Evolutionary conservation across 2,797 vertebrate genomes (phyloP).

Genomic region (Microchirus variegatus): DNA sequence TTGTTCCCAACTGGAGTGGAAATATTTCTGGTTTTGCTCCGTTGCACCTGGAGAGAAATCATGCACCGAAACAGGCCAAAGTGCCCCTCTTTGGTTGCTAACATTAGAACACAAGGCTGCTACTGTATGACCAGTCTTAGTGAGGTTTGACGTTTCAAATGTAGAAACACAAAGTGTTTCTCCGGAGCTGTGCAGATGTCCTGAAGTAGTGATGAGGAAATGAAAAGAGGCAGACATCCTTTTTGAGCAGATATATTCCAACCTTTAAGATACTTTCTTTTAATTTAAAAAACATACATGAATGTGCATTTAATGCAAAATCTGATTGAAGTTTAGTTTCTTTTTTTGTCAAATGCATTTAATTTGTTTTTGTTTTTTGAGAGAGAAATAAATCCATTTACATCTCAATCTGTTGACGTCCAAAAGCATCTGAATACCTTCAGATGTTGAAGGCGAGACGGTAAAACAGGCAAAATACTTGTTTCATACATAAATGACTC

Average conservation of each 20-base stretch:
- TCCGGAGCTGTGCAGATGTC: not conserved
- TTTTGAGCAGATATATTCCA: not conserved
- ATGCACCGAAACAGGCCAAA: constrained; percentile 10
- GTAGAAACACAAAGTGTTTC: no score
- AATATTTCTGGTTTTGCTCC: constrained; percentile 33
- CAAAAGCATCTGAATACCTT: constrained; percentile 11
- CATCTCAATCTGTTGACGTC: constrained; percentile 12
- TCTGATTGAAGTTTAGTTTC: constrained; percentile 16
- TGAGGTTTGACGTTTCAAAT: constrained; percentile 5
- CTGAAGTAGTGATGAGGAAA: constrained; percentile 2
- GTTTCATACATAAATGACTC: constrained; percentile 13
- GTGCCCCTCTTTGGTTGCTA: constrained; percentile 11
- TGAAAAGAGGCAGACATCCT: constrained; percentile 2
- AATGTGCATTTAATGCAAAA: constrained; percentile 48
- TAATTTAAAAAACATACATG: constrained; percentile 21
- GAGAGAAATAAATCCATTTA: constrained; percentile 9
- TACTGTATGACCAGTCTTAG: not conserved
- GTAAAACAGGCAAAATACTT: not conserved
- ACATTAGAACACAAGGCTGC: constrained; percentile 9
- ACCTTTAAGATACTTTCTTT: constrained; percentile 6
- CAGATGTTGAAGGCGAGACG: constrained; percentile 11
- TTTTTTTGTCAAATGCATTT: constrained; percentile 13
- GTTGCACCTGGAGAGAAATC: constrained; percentile 36
- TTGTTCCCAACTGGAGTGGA: constrained; percentile 9
- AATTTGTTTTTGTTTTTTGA: constrained; percentile 14